Evolutionary conservation across 2,888 invertebrate genomes (phyloP).

Genomic region (Stenichneumon culpator): DNA sequence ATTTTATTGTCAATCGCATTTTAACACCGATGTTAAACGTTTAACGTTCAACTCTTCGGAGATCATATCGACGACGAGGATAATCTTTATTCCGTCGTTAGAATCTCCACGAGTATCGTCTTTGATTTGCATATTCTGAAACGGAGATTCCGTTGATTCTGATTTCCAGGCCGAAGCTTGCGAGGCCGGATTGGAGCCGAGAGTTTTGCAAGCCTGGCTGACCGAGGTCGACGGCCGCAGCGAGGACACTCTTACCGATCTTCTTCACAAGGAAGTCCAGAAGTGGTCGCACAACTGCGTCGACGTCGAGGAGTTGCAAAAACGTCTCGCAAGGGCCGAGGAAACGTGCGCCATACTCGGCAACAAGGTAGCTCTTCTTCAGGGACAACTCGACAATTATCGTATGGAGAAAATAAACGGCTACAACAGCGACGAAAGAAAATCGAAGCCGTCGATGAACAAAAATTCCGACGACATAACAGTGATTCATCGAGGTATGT

Average conservation of each 20-base stretch:
- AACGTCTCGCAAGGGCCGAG: slow-evolving; percentile 90
- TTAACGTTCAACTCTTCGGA: too few relatives aligned
- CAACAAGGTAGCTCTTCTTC: slow-evolving; percentile 80
- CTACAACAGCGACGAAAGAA: slow-evolving; percentile 73
- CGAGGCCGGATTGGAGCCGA: slow-evolving; percentile 83
- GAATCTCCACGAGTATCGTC: too few relatives aligned
- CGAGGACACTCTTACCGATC: slow-evolving; percentile 79
- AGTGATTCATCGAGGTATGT: slow-evolving; percentile 76
- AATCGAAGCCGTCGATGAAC: slow-evolving; percentile 87
- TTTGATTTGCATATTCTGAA: not conserved
- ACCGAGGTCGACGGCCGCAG: slow-evolving; percentile 77
- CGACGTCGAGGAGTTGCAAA: slow-evolving; percentile 91
- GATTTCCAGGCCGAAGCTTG: slow-evolving; percentile 82
- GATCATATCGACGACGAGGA: too few relatives aligned
- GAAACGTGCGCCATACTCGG: slow-evolving; percentile 82
- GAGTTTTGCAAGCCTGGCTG: slow-evolving; percentile 82
- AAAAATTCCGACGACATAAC: slow-evolving; percentile 23
- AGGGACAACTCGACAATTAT: slow-evolving; percentile 79
- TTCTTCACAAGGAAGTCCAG: slow-evolving; percentile 88
- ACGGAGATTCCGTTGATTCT: not conserved
- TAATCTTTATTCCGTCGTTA: too few relatives aligned
- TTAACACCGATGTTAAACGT: too few relatives aligned
- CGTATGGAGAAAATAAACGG: slow-evolving; percentile 79
- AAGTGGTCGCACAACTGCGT: slow-evolving; percentile 92
- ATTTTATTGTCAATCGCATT: too few relatives aligned